phyloP scores from a whole-genome alignment of 2,797 vertebrate genomes.

The Myiotriccus ornatus region DNA sequence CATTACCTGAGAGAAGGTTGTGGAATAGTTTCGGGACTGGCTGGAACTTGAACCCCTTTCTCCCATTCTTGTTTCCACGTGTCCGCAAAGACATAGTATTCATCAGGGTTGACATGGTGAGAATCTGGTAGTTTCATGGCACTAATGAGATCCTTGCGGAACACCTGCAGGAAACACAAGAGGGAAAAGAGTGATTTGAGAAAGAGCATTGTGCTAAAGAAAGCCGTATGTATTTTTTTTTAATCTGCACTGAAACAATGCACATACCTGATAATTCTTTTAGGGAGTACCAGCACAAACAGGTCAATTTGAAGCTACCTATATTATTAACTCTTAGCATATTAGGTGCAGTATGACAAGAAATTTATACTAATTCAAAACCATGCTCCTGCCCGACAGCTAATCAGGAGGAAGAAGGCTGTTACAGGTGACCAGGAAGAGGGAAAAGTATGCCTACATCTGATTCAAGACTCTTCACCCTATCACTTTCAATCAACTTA shows the following conservation, averaged over 20 bases:
- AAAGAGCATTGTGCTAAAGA: rapidly evolving
- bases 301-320: not conserved
- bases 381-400: rapidly evolving
- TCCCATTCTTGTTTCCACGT: conserved; percentile 99
- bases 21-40: conserved; percentile 90
- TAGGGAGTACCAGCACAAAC: not conserved
- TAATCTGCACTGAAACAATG: not conserved
- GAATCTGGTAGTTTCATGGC: conserved; percentile 98
- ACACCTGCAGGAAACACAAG: conserved; percentile 81
- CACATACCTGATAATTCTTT: not conserved
- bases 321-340: not conserved
- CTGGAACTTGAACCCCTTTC: conserved; percentile 96
- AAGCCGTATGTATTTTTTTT: not conserved
- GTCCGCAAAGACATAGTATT: conserved; percentile 93
- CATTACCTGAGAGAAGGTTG: conserved; percentile 90
- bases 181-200: not conserved
- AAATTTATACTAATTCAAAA: not conserved
- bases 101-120: conserved; percentile 89
- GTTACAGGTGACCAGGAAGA: not conserved
- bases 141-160: conserved; percentile 99
- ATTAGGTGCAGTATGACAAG: not conserved
- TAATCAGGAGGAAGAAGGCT: not conserved
- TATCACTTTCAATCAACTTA: not conserved
- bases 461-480: not conserved
- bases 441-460: not conserved